phyloP scores from a whole-genome alignment of 2,797 vertebrate genomes.

The Denticeps clupeoides region DNA sequence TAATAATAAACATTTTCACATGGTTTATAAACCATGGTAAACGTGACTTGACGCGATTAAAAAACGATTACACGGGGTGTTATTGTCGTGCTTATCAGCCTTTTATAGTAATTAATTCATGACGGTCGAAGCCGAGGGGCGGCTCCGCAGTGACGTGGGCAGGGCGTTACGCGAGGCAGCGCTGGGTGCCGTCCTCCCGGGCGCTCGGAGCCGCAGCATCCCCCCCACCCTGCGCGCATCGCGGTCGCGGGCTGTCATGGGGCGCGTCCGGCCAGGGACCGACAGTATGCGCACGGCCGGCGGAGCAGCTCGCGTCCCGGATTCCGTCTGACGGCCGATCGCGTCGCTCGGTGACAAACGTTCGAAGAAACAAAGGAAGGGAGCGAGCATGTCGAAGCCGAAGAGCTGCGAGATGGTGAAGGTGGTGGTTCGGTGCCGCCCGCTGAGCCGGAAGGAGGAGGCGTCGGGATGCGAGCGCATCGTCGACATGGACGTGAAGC shows the following conservation, averaged over 20 bases:
- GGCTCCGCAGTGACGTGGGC: constrained; percentile 60
- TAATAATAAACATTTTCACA: too few relatives aligned
- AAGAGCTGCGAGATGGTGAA: constrained; percentile 75
- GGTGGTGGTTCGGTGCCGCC: constrained; percentile 93
- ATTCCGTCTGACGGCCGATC: too few relatives aligned
- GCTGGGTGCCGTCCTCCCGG: constrained; percentile 13
- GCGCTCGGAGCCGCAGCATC: constrained; percentile 6
- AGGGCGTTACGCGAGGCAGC: constrained; percentile 20
- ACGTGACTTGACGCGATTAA: too few relatives aligned
- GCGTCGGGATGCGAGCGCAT: constrained; percentile 62
- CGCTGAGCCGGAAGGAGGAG: constrained; percentile 74
- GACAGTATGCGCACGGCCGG: constrained; percentile 18
- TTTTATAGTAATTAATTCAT: too few relatives aligned
- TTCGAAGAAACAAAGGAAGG: too few relatives aligned
- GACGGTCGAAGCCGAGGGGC: too few relatives aligned
- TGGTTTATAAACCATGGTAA: too few relatives aligned
- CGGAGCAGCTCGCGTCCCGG: constrained; percentile 12
- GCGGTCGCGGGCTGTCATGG: constrained; percentile 22
- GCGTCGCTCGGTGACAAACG: too few relatives aligned
- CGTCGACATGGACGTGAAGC: constrained; percentile 71
- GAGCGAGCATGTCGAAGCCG: constrained; percentile 57
- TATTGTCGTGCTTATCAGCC: too few relatives aligned
- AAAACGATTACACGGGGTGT: too few relatives aligned
- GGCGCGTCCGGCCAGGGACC: constrained; percentile 8
- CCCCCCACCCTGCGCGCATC: constrained; percentile 4